phyloP scores from a whole-genome alignment of 1,140 invertebrate species.

The Drosophila subpulchrella region DNA sequence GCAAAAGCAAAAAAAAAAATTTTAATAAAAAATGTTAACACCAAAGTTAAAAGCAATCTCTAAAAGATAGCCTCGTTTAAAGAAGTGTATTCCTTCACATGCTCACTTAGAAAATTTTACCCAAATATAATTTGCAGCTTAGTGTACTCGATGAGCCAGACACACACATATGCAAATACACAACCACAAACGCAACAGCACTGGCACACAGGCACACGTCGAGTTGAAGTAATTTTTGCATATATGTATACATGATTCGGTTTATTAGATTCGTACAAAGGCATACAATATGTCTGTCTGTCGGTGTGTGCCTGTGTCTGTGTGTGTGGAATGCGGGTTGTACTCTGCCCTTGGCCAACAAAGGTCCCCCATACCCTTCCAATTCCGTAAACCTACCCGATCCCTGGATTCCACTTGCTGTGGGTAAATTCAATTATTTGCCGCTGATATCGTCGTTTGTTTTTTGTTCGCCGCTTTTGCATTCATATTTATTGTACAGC shows the following conservation, averaged over 20 bases:
- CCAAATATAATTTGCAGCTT: conserved; percentile 7
- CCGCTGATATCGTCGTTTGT: conserved; percentile 80
- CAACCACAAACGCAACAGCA: conserved; percentile 20
- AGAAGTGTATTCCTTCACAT: no score
- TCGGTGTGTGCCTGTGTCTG: neutral
- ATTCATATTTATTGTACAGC: conserved; percentile 81
- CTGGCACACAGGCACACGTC: conserved; percentile 18
- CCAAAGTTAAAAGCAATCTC: no score
- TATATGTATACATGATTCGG: conserved; percentile 74
- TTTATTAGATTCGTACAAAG: conserved; percentile 80
- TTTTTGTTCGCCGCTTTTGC: conserved; percentile 68
- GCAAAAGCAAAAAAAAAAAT: no score
- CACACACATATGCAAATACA: conserved; percentile 49
- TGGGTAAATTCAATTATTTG: conserved; percentile 82
- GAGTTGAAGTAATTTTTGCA: conserved; percentile 76
- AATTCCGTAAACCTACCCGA: neutral
- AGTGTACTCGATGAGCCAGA: conserved; percentile 43
- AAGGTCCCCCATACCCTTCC: conserved; percentile 12
- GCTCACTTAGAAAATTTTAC: no score
- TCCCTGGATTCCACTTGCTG: conserved; percentile 33
- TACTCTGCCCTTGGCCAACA: conserved; percentile 31
- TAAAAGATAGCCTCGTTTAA: no score
- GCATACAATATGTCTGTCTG: conserved; percentile 65
- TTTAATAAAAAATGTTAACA: no score
- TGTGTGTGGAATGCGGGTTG: conserved; percentile 52